Evolutionary conservation across 2,113 vertebrate species (phyloP).

Genomic region (Euleptes europaea): DNA sequence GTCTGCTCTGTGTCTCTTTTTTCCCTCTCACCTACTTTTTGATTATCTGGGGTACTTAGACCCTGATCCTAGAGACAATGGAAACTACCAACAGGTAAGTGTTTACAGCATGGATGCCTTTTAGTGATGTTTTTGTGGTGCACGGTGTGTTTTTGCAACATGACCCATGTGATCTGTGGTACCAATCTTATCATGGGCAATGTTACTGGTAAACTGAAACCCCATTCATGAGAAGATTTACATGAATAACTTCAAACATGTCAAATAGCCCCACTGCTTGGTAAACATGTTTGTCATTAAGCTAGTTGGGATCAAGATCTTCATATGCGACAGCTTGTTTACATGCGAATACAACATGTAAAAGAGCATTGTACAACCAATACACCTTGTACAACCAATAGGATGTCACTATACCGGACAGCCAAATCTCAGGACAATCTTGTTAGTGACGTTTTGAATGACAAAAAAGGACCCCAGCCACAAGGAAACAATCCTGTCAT

Average conservation of each 20-base stretch:
- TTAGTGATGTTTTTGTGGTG: neutral
- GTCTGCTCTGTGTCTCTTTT: neutral
- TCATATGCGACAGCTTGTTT: neutral
- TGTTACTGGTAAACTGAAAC: neutral
- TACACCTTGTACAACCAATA: neutral
- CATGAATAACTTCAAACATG: neutral
- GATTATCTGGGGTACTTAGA: neutral
- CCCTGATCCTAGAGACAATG: constrained; percentile 13
- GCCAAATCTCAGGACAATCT: neutral
- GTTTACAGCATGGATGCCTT: constrained; percentile 7
- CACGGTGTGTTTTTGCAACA: neutral
- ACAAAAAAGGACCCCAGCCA: neutral
- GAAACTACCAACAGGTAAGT: neutral
- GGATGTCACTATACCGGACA: neutral
- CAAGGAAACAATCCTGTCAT: neutral
- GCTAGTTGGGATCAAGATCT: neutral
- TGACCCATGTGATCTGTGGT: neutral
- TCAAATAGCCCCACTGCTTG: constrained; percentile 1
- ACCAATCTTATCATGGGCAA: neutral
- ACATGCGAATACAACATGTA: neutral
- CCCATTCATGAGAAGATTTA: neutral
- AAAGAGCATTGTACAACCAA: neutral
- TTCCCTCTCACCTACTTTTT: constrained; percentile 16
- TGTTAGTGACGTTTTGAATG: constrained; percentile 7
- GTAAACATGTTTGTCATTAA: neutral